Evolutionary conservation across 2,797 vertebrate genomes (phyloP), one percentile per base, ranked within the genome.

Genomic region (Coregonus ussuriensis): DNA sequence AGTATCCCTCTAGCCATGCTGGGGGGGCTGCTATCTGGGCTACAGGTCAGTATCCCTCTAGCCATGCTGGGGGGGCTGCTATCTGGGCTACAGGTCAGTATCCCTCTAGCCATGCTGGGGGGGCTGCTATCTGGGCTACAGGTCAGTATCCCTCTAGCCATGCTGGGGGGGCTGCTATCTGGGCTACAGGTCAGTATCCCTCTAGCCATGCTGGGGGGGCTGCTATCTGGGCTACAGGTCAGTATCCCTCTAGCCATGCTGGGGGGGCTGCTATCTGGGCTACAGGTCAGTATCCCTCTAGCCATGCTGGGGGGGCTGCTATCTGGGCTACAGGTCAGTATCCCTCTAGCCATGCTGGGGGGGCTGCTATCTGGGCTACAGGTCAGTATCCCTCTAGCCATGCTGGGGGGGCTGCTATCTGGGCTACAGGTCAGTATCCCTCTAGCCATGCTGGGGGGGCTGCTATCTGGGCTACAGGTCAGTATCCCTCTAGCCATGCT

Each of bases 41-140:
- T 35, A 35, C 37, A 37, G 37, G 37, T 37, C 37, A 37, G 37
- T 6, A 37, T 6, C 0, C 94, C 95, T 68, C 85, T 96, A 79
- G 96, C 94, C 25, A 96, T 96, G 96, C 77, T 96, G 31, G 77
- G 96, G 95, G 0, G 96, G 96, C 53, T 31, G 94, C 90, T 47
- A 80, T 96, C 66, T 96, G 95, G 96, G 94, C 37, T 37, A 37
- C 37, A 37, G 37, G 37, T 37, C 37, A 37, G 37, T 6, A 37
- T 37, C 1, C 94, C 95, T 68, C 85, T 96, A 79, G 95, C 94
- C 29, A 96, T 96, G 96, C 78, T 96, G 77, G 96, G 95, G 0
- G 96, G 96, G 53, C 0, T 5, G 94, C 89, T 47, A 80, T 96
- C 66, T 96, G 96, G 96, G 94, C 96, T 67, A 96, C 95, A 92